A percentile compares a stretch with the other conserved stretches of the same genome.
Conservation (phyloP, 37 sponge, comb jelly and placozoan genomes). For the Cladorhizidae sp. region DNA sequence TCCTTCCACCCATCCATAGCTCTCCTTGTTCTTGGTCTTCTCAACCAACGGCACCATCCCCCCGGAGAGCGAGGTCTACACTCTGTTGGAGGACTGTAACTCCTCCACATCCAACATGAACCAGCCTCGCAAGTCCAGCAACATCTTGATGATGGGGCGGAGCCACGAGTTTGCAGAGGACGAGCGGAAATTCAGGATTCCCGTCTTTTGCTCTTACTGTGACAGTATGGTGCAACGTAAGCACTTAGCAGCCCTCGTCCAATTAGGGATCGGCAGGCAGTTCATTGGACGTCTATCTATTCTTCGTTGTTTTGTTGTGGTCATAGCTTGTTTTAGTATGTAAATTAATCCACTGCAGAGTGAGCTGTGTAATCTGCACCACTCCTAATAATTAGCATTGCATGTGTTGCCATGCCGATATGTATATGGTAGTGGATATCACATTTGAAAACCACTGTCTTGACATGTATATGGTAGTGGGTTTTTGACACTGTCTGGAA, state of each 20-base stretch:
- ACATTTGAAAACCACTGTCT: too few species aligned
- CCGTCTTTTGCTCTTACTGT: conserved; percentile 65
- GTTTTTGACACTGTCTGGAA: too few species aligned
- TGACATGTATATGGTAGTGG: too few species aligned
- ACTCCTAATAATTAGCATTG: too few species aligned
- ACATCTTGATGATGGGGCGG: conserved; percentile 37
- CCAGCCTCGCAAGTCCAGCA: conserved; percentile 36
- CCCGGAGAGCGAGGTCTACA: not conserved
- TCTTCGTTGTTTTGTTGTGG: too few species aligned
- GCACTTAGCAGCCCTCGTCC: too few species aligned
- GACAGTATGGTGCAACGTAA: conserved; percentile 59
- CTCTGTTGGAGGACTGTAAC: conserved; percentile 18
- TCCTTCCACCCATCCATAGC: not conserved
- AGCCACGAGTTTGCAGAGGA: conserved; percentile 61
- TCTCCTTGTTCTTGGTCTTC: conserved; percentile 24
- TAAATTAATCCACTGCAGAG: not conserved
- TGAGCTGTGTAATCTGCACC: too few species aligned
- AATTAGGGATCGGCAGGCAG: too few species aligned
- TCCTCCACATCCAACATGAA: not conserved
- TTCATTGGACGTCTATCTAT: too few species aligned
- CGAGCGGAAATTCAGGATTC: conserved; percentile 40
- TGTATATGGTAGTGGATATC: too few species aligned
- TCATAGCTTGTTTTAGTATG: not conserved
- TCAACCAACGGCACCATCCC: not conserved
- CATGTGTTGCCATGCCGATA: too few species aligned